These are phyloP conservation scores for Neotoma lepida DNA, from an alignment of 2,113 vertebrate species.

Conservation along the genomic window DNA sequence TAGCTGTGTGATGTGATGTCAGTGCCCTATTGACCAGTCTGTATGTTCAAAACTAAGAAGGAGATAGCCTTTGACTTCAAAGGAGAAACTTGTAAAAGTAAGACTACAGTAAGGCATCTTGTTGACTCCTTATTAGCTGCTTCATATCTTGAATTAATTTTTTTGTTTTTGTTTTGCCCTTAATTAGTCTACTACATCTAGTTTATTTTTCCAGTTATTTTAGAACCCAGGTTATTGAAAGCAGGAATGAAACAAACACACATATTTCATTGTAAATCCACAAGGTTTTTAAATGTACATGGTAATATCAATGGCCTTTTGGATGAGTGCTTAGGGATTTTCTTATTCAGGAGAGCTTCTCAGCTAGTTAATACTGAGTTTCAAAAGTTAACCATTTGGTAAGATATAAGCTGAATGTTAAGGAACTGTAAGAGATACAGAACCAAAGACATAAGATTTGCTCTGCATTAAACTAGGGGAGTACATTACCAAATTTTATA, in stretches of 20 bases:
- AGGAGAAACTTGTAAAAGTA: neutral
- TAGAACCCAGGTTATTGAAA: constrained; percentile 33
- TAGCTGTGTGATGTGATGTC: neutral
- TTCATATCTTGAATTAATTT: neutral
- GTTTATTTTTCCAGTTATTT: neutral
- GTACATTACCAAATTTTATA: neutral
- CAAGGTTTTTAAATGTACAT: neutral
- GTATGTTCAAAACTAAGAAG: constrained; percentile 31
- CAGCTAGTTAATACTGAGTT: neutral
- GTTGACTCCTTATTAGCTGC: neutral
- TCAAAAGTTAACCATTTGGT: constrained; percentile 20
- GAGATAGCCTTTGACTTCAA: neutral
- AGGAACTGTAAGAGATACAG: neutral
- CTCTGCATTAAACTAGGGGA: neutral
- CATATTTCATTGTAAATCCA: neutral
- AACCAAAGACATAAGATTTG: neutral
- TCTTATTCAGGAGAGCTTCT: neutral
- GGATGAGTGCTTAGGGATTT: neutral
- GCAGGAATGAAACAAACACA: neutral
- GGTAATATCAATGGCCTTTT: neutral
- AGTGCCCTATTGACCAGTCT: neutral
- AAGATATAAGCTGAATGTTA: neutral
- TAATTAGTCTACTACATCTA: neutral
- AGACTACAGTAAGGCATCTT: neutral
- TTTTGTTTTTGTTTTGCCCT: neutral